These are phyloP conservation scores for Ceratothoa steindachneri DNA, from an alignment of 2,888 invertebrate genomes.

Conservation along the genomic window DNA sequence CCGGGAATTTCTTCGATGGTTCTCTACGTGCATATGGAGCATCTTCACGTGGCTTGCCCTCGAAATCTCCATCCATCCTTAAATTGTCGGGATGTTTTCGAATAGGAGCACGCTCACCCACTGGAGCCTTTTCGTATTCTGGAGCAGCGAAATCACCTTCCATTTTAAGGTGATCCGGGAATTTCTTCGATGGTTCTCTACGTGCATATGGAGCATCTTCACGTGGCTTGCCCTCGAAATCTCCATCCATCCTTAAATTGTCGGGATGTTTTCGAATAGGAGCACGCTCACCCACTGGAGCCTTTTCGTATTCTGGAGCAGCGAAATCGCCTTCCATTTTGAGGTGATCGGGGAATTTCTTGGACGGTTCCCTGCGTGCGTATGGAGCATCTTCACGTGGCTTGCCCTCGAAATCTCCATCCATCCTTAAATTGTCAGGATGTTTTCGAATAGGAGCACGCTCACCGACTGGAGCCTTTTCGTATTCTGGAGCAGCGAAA, in stretches of 20 bases:
- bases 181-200: conserved; percentile 49
- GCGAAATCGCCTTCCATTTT: conserved; percentile 51
- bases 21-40: conserved; percentile 55
- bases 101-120: conserved; percentile 30
- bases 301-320: conserved; percentile 54
- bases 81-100: conserved; percentile 36
- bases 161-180: conserved; percentile 58
- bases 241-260: conserved; percentile 43
- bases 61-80: conserved; percentile 35
- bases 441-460: conserved; percentile 31
- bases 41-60: conserved; percentile 46
- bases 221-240: conserved; percentile 28
- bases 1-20: conserved; percentile 49
- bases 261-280: conserved; percentile 37
- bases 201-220: conserved; percentile 50
- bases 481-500: conserved; percentile 48
- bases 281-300: conserved; percentile 31
- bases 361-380: conserved; percentile 54
- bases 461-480: conserved; percentile 28
- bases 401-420: conserved; percentile 35
- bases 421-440: conserved; percentile 45
- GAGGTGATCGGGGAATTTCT: conserved; percentile 39
- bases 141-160: conserved; percentile 63
- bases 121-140: conserved; percentile 6
- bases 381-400: conserved; percentile 51